A percentile compares a stretch with the other conserved stretches of the same genome.
Conservation (phyloP, 2,888 invertebrate species). For the Nineta flava region DNA sequence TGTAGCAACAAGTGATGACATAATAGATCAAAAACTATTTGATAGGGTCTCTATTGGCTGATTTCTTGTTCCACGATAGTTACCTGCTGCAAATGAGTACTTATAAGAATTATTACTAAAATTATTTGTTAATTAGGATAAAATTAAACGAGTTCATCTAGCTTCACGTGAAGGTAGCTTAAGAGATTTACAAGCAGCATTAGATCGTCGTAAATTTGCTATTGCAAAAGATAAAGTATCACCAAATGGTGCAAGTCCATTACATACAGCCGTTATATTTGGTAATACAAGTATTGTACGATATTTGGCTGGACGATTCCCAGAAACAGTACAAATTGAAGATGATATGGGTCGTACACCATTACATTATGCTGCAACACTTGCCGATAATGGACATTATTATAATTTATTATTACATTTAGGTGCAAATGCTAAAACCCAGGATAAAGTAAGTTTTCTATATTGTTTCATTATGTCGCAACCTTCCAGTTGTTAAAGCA, state of each 20-base stretch:
- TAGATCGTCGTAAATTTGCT: conserved; percentile 82
- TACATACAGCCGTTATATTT: conserved; percentile 74
- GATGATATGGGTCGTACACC: conserved; percentile 74
- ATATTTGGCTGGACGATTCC: conserved; percentile 59
- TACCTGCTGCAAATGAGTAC: too few relatives aligned
- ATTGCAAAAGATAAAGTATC: conserved; percentile 71
- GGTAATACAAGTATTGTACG: conserved; percentile 66
- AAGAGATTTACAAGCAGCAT: conserved; percentile 65
- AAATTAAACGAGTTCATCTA: conserved; percentile 76
- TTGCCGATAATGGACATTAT: conserved; percentile 75
- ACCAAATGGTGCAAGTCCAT: conserved; percentile 69
- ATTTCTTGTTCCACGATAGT: too few relatives aligned
- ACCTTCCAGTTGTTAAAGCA: not conserved
- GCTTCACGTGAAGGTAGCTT: conserved; percentile 75
- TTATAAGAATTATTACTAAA: conserved; percentile 5
- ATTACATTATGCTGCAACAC: conserved; percentile 71
- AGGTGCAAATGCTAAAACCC: conserved; percentile 66
- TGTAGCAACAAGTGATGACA: too few relatives aligned
- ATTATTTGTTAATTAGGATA: conserved; percentile 40
- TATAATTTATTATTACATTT: conserved; percentile 72
- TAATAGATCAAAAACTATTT: too few relatives aligned
- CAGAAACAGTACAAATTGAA: conserved; percentile 62
- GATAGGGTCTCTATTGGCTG: too few relatives aligned
- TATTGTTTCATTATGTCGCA: not conserved
- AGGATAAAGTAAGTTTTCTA: conserved; percentile 56